Conservation (phyloP, 1,140 invertebrate species). For the Drosophila repleta region DNA sequence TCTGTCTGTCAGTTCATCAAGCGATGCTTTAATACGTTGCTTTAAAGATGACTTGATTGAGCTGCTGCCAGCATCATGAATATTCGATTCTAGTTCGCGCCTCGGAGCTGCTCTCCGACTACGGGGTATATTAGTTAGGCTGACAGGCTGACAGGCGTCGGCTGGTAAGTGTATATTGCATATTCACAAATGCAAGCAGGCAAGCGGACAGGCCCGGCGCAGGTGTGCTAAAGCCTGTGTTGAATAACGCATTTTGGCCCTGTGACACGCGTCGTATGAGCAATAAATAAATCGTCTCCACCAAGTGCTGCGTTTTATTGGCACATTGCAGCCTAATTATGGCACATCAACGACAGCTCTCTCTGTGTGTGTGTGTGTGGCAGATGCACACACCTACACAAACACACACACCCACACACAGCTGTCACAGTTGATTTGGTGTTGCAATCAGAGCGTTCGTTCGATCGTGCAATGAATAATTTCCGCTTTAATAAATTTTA, state of each 20-base stretch:
- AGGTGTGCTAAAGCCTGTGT: neutral
- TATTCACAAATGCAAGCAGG: constrained; percentile 8
- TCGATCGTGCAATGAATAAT: constrained; percentile 83
- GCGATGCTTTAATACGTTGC: too few species aligned
- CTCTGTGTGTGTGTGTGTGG: neutral
- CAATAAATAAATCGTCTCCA: constrained; percentile 41
- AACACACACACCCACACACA: constrained; percentile 5
- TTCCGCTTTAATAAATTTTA: constrained; percentile 83
- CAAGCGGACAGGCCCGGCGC: neutral
- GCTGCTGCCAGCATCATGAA: too few species aligned
- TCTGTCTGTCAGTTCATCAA: too few species aligned
- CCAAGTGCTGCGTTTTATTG: constrained; percentile 40
- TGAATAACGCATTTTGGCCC: constrained; percentile 3
- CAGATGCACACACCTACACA: neutral
- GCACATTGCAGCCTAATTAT: constrained; percentile 44
- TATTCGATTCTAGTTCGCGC: too few species aligned
- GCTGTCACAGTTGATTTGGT: constrained; percentile 3
- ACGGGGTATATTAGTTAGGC: constrained; percentile 7
- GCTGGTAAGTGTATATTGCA: constrained; percentile 7
- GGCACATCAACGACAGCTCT: constrained; percentile 41
- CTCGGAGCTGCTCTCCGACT: neutral
- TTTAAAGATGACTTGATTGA: too few species aligned
- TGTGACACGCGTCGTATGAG: constrained; percentile 39
- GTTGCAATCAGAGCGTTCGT: constrained; percentile 73
- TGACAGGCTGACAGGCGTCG: neutral